Evolutionary conservation across 2,888 invertebrate species (phyloP).

Genomic region (Rosalia funebris): DNA sequence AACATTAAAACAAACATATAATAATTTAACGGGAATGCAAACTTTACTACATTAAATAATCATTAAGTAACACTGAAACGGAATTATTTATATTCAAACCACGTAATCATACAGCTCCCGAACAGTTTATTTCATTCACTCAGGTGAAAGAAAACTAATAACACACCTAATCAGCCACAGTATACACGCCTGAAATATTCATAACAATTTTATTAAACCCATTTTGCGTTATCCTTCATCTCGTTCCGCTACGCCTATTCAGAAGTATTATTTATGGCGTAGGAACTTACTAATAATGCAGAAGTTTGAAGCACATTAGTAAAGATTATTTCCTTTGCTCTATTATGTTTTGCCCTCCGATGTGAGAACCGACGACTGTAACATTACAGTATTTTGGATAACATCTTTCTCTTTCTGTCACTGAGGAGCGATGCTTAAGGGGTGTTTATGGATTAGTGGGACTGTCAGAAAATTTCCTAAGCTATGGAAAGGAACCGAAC

Average conservation of each 20-base stretch:
- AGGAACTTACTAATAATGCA: slow-evolving; percentile 17
- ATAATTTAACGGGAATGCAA: too few species aligned
- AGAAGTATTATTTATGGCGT: slow-evolving; percentile 22
- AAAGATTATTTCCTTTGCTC: slow-evolving; percentile 31
- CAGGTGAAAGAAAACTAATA: slow-evolving; percentile 6
- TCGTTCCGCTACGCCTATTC: slow-evolving; percentile 9
- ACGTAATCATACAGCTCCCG: too few species aligned
- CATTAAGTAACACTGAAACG: too few species aligned
- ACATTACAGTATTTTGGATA: slow-evolving; percentile 17
- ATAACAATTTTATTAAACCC: slow-evolving; percentile 24
- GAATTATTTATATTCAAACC: too few species aligned
- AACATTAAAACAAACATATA: too few species aligned
- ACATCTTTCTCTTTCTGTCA: slow-evolving; percentile 7
- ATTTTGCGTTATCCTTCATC: slow-evolving; percentile 12
- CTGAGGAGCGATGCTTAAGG: slow-evolving; percentile 10
- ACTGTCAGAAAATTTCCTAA: slow-evolving; percentile 16
- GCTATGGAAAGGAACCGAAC: neutral
- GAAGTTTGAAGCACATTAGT: slow-evolving; percentile 30
- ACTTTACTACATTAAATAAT: too few species aligned
- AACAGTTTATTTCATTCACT: neutral
- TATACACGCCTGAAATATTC: slow-evolving; percentile 7
- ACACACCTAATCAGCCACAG: neutral
- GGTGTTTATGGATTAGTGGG: slow-evolving; percentile 17
- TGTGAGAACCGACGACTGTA: slow-evolving; percentile 23
- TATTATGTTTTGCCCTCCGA: slow-evolving; percentile 26